Percentiles rank a stretch among this genome's conserved stretches.
phyloP scores from a whole-genome alignment of 2,797 vertebrate genomes.

The Mormyrops attenuatus region DNA sequence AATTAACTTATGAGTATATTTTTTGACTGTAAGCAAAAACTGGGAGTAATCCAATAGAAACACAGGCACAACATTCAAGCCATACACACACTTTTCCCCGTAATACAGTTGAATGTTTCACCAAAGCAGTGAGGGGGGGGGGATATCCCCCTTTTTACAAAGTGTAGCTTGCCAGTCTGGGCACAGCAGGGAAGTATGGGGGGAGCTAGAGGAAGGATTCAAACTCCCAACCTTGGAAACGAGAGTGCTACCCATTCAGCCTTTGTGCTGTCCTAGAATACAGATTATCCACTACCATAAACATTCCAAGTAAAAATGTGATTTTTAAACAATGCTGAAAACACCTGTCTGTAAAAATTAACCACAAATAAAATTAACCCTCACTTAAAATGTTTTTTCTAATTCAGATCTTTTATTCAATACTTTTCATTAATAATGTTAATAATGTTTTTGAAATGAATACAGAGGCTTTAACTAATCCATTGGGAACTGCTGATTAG shows the following conservation, averaged over 20 bases:
- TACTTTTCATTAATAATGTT: constrained; percentile 9
- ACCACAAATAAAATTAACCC: background rate
- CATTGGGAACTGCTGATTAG: constrained; percentile 16
- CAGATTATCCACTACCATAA: background rate
- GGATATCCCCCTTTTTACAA: background rate
- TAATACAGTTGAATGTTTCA: background rate
- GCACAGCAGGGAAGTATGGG: background rate
- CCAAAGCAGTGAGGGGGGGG: background rate
- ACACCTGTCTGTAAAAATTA: background rate
- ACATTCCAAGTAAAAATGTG: background rate
- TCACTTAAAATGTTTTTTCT: background rate
- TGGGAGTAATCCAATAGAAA: background rate
- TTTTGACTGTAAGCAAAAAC: background rate
- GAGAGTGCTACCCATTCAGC: background rate
- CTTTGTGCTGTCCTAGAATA: background rate
- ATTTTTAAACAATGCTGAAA: background rate
- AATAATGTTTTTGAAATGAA: constrained; percentile 1
- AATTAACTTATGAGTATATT: background rate
- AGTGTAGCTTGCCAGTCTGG: background rate
- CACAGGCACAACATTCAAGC: background rate
- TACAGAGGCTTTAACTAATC: constrained; percentile 17
- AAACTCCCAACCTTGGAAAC: background rate
- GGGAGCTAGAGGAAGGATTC: background rate
- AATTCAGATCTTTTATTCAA: background rate
- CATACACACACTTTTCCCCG: background rate